These are phyloP conservation scores for Astreopora myriophthalma DNA, from an alignment of 64 coral and sea anemone species.

Conservation along the genomic window DNA sequence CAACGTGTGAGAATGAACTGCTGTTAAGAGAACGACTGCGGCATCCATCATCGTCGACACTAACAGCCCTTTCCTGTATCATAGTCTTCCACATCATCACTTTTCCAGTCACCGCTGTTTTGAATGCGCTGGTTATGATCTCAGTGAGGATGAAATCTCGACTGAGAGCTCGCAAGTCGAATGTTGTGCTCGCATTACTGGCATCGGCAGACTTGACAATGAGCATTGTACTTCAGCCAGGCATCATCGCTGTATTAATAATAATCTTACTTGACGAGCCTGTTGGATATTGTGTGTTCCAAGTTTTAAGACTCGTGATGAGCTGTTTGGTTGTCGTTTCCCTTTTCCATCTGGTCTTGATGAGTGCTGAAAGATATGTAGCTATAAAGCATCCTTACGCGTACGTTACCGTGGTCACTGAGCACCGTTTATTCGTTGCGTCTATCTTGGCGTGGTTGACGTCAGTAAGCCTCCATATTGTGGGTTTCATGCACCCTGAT, in stretches of 20 bases:
- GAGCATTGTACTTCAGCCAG: background rate
- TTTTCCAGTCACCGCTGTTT: background rate
- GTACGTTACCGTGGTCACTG: background rate
- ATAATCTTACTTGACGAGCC: background rate
- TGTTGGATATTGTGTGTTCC: background rate
- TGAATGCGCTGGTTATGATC: slow-evolving; percentile 8
- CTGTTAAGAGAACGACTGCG: no score
- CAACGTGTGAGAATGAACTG: no score
- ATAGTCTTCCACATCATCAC: background rate
- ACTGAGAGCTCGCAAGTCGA: background rate
- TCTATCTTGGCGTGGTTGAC: background rate
- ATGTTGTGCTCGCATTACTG: background rate
- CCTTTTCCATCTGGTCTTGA: background rate
- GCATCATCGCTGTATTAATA: background rate
- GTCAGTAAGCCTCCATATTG: background rate
- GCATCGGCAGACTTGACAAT: background rate
- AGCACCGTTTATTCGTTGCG: background rate
- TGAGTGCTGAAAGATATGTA: background rate
- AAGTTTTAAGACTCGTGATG: background rate
- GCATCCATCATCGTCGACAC: no score
- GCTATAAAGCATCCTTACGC: background rate
- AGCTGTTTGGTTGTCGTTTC: background rate
- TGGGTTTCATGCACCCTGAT: background rate
- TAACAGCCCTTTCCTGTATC: no score
- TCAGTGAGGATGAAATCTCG: background rate